Base-by-base conservation (phyloP, 2,113 vertebrate species). In the Meriones unguiculatus region DNA sequence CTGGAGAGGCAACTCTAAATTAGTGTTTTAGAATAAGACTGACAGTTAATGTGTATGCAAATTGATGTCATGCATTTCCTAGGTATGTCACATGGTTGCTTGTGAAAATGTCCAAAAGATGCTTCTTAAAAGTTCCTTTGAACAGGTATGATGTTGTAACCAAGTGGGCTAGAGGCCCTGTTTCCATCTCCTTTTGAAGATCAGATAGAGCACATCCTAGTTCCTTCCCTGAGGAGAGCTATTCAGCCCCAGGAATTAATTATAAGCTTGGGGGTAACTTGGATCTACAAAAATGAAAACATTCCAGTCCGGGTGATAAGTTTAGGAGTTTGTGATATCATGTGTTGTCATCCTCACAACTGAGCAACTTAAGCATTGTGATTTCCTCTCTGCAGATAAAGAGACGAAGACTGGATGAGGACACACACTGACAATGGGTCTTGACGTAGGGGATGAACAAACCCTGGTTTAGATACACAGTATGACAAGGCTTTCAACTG, bases 1-100 rank as follows among this genome's bases (percentile, higher is more conserved):
- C 32, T 59, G 62, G 75, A 72, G 54, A 77, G 91, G 86, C 86
- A 94, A 67, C 32, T 81, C 75, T 94, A 93, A 94, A 95, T 97
- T 95, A 59, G 76, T 77, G 96, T 96, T 65, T 78, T 25, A 69
- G 89, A 87, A 81, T 57, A 88, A 75, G 82, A 97, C 46, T 10
- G 35, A 92, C 95, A 89, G 92, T 97, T 97, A 97, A 46, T 89
- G 76, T 1, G 24, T n/a, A 93, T 92, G 89, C 78, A 94, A 95
- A 92, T 32, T 72, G 52, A 81, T 65, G 59, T 35, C 38, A 59
- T 57, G 9, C 1, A 75, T 82, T 91, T 46, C 52, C 10, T 67
- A 82, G 9, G 22, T 22, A 5, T n/a, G 11, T 32, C 35, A 50
- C 59, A 46, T 64, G 67, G 89, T 3, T 14, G 78, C 54, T 73